phyloP scores from a whole-genome alignment of 2,888 invertebrate genomes.

The Eristalinus aeneus region DNA sequence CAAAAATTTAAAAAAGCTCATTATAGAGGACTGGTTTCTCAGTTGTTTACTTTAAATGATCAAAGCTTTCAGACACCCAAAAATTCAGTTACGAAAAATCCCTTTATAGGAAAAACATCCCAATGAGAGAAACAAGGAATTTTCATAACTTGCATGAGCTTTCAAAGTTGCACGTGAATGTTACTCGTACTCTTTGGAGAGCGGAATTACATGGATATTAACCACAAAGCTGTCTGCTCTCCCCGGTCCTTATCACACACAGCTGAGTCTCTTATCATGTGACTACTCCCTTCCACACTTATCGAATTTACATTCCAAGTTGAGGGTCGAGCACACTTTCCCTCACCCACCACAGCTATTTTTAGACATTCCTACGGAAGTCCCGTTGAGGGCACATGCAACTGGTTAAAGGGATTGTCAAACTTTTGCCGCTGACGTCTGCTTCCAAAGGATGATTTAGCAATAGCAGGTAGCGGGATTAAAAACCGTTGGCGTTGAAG shows the following conservation, averaged over 20 bases:
- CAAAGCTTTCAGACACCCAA: background rate
- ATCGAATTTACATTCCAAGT: background rate
- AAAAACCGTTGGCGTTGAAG: background rate
- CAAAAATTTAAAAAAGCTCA: background rate
- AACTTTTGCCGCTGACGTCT: background rate
- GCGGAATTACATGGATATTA: slow-evolving; percentile 39
- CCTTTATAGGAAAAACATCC: background rate
- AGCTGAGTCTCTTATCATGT: slow-evolving; percentile 26
- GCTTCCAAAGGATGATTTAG: background rate
- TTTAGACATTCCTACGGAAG: slow-evolving; percentile 41
- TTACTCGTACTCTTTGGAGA: background rate
- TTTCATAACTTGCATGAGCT: slow-evolving; percentile 17
- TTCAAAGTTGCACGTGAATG: background rate
- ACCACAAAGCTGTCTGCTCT: background rate
- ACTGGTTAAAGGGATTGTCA: background rate
- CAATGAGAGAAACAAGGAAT: background rate
- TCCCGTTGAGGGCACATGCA: background rate
- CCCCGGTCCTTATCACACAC: slow-evolving; percentile 32
- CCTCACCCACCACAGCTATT: slow-evolving; percentile 51
- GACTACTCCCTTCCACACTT: background rate
- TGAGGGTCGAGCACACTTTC: background rate
- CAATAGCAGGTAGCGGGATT: too few species aligned
- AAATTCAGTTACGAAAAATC: background rate
- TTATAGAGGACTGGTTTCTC: background rate
- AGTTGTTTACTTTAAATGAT: background rate